Evolutionary conservation across 1,140 invertebrate genomes (phyloP).

Genomic region (Zaprionus lachaisei): DNA sequence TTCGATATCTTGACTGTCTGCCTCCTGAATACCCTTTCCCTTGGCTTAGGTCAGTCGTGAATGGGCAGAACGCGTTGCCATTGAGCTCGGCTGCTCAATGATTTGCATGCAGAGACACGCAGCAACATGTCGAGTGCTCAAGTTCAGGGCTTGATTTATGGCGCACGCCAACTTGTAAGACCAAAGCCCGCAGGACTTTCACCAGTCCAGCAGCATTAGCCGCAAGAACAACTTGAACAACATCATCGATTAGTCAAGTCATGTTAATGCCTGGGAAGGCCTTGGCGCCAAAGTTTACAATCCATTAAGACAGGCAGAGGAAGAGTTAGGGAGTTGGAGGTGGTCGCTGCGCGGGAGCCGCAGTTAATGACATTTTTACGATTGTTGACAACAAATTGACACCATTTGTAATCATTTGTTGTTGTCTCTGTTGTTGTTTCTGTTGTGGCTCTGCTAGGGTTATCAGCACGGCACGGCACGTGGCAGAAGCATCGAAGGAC

Average conservation of each 20-base stretch:
- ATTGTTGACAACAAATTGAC: slow-evolving; percentile 81
- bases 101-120: slow-evolving; percentile 66
- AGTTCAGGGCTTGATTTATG: slow-evolving; percentile 76
- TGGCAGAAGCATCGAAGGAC: slow-evolving; percentile 50
- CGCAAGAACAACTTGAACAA: background rate
- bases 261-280: slow-evolving; percentile 40
- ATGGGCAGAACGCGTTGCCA: slow-evolving; percentile 13
- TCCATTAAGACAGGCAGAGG: slow-evolving; percentile 50
- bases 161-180: slow-evolving; percentile 61
- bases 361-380: slow-evolving; percentile 71
- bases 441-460: slow-evolving; percentile 36
- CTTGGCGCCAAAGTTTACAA: slow-evolving; percentile 73
- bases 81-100: slow-evolving; percentile 39
- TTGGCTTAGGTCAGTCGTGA: slow-evolving; percentile 18
- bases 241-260: slow-evolving; percentile 49
- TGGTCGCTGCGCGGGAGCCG: slow-evolving; percentile 31
- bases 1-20: background rate
- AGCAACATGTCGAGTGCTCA: slow-evolving; percentile 54
- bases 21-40: background rate
- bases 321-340: background rate
- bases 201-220: slow-evolving; percentile 11
- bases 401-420: slow-evolving; percentile 70
- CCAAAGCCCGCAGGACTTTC: slow-evolving; percentile 37
- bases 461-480: slow-evolving; percentile 59
- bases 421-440: slow-evolving; percentile 11